phyloP scores from a whole-genome alignment of 2,888 invertebrate species.

The Eupithecia pulchellata region DNA sequence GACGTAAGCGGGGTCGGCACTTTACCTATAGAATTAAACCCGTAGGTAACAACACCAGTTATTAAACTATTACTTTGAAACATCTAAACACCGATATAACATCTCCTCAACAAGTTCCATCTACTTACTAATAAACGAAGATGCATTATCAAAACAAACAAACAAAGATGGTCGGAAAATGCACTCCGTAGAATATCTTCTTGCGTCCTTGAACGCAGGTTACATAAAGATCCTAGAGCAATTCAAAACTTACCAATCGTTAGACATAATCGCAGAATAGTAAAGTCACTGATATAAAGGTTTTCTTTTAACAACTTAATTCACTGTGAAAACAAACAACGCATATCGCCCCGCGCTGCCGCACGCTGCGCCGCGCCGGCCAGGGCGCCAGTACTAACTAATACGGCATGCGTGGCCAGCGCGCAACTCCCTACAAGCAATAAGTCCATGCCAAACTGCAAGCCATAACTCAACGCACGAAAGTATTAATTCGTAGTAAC shows the following conservation, averaged over 20 bases:
- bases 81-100: background rate
- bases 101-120: background rate
- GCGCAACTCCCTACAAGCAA: background rate
- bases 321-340: constrained; percentile 1
- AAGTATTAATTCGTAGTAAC: constrained; percentile 1
- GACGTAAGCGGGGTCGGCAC: background rate
- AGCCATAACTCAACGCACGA: background rate
- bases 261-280: background rate
- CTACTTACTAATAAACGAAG: background rate
- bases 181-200: background rate
- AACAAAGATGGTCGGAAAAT: background rate
- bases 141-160: constrained; percentile 4
- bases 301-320: background rate
- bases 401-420: background rate
- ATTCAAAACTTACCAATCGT: background rate
- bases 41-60: background rate
- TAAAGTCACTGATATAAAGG: background rate
- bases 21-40: too few species aligned
- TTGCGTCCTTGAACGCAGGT: background rate
- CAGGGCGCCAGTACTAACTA: background rate
- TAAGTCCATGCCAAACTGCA: background rate
- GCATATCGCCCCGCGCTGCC: background rate
- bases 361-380: background rate
- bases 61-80: background rate
- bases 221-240: background rate